These are phyloP conservation scores for Spongilla lacustris DNA, from an alignment of 37 sponge, comb jelly and placozoan species.

Conservation along the genomic window DNA sequence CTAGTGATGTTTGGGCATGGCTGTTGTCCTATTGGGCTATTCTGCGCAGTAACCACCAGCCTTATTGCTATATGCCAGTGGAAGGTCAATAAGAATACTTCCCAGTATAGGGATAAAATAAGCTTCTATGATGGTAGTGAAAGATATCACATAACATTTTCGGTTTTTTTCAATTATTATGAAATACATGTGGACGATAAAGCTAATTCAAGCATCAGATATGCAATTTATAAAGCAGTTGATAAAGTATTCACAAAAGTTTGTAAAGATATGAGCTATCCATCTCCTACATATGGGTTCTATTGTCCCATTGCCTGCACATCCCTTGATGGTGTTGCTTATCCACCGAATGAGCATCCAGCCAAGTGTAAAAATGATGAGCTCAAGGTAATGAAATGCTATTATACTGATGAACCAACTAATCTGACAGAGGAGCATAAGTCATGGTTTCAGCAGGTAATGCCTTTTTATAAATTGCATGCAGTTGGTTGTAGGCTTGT, in stretches of 20 bases:
- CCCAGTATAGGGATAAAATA: neutral
- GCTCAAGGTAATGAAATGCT: neutral
- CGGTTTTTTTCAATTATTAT: neutral
- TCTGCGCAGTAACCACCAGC: neutral
- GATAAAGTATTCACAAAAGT: neutral
- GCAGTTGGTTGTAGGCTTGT: too few species aligned
- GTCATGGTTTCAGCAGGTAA: neutral
- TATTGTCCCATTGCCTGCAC: neutral
- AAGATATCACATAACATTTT: neutral
- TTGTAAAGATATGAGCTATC: neutral
- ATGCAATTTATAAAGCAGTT: neutral
- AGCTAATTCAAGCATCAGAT: neutral
- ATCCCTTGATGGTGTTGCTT: neutral
- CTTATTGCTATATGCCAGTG: neutral
- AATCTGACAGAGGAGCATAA: neutral
- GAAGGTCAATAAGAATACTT: neutral
- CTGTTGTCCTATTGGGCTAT: neutral
- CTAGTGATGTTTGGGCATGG: neutral
- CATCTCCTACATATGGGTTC: neutral
- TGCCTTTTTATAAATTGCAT: too few species aligned
- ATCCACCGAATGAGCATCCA: neutral
- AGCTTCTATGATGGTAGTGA: neutral
- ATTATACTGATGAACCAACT: neutral
- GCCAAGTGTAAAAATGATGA: neutral
- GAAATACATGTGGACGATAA: neutral